These are phyloP conservation scores for Entelurus aequoreus DNA, from an alignment of 2,113 vertebrate species.

Conservation along the genomic window DNA sequence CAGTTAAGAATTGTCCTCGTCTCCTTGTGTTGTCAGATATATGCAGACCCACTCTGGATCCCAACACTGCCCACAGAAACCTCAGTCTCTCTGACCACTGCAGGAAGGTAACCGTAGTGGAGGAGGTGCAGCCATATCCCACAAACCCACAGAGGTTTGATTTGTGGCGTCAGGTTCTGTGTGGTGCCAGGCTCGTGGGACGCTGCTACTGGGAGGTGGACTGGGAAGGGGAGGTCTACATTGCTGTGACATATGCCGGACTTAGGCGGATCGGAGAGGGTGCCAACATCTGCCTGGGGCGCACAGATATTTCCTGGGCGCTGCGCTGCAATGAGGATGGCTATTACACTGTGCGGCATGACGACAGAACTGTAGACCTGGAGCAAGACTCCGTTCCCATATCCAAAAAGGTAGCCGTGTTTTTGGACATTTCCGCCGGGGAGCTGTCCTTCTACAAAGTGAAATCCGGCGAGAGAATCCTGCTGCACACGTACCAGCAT, in stretches of 20 bases:
- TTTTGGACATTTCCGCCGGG: background rate
- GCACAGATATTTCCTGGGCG: background rate
- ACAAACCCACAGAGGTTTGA: background rate
- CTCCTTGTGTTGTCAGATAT: background rate
- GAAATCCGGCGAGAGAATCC: background rate
- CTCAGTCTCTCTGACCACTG: background rate
- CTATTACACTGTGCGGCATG: background rate
- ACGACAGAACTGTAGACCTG: background rate
- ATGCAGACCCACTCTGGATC: background rate
- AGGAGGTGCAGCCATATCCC: background rate
- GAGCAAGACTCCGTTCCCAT: background rate
- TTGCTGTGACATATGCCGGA: background rate
- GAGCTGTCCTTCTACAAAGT: conserved; percentile 5
- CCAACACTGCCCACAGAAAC: background rate
- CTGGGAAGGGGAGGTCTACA: background rate
- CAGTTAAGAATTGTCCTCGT: background rate
- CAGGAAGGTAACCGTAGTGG: background rate
- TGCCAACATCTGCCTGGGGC: background rate
- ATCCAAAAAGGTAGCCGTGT: background rate
- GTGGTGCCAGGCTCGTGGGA: background rate
- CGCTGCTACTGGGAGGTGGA: conserved; percentile 6
- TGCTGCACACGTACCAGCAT: background rate
- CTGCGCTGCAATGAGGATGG: background rate
- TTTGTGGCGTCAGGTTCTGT: background rate
- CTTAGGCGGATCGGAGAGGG: background rate